Evolutionary conservation across 2,888 invertebrate species (phyloP).

Genomic region (Cyclophora albipunctata): DNA sequence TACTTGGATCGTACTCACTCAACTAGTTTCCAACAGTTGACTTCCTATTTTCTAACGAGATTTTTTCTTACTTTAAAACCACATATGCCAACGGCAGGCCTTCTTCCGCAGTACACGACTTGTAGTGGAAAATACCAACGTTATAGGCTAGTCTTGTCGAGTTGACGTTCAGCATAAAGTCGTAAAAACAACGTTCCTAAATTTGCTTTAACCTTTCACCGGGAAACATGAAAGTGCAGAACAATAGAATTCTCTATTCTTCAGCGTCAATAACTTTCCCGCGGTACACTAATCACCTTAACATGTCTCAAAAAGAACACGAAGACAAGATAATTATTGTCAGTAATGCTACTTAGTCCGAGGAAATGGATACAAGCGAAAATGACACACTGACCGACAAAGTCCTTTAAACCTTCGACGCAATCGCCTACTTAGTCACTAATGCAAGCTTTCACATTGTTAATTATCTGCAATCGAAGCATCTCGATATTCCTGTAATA

Average conservation of each 20-base stretch:
- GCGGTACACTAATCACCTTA: slow-evolving; percentile 33
- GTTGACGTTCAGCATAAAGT: too few relatives aligned
- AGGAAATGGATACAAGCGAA: slow-evolving; percentile 27
- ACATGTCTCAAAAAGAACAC: slow-evolving; percentile 20
- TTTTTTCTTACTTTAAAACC: slow-evolving; percentile 46
- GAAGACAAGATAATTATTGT: slow-evolving; percentile 36
- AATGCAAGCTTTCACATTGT: slow-evolving; percentile 42
- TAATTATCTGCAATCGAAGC: slow-evolving; percentile 37
- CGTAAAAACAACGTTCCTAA: too few relatives aligned
- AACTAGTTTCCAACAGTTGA: slow-evolving; percentile 53
- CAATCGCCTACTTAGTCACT: slow-evolving; percentile 36
- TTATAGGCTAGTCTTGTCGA: too few relatives aligned
- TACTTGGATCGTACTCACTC: slow-evolving; percentile 37
- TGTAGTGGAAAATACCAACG: slow-evolving; percentile 44
- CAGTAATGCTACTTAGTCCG: slow-evolving; percentile 25
- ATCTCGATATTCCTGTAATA: too few relatives aligned
- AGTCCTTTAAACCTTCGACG: slow-evolving; percentile 42
- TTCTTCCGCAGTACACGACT: slow-evolving; percentile 40
- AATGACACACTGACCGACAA: slow-evolving; percentile 56
- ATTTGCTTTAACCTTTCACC: too few relatives aligned
- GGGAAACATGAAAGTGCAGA: slow-evolving; percentile 8
- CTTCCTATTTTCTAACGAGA: slow-evolving; percentile 73
- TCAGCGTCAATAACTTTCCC: slow-evolving; percentile 41
- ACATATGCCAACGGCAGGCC: slow-evolving; percentile 34
- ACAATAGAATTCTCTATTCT: slow-evolving; percentile 29